These are phyloP conservation scores for Trichomalopsis sarcophagae DNA, from an alignment of 1,140 invertebrate genomes.

Conservation along the genomic window DNA sequence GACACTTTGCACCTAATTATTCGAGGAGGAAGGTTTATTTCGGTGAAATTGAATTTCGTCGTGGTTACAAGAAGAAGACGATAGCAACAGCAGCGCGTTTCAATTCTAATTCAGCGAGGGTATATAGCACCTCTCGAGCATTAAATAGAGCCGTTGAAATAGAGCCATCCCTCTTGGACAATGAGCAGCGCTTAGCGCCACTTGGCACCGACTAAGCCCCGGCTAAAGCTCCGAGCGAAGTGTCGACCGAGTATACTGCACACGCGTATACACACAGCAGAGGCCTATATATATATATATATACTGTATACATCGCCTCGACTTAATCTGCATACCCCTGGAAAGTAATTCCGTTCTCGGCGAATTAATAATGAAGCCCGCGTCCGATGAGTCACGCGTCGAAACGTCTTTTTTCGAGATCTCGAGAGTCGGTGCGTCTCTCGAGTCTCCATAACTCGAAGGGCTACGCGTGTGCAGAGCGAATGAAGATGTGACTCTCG, in stretches of 20 bases:
- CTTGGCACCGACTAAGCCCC: constrained; percentile 53
- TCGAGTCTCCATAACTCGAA: not conserved
- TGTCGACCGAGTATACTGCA: constrained; percentile 43
- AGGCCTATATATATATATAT: too few species aligned
- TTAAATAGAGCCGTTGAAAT: constrained; percentile 52
- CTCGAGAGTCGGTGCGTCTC: not conserved
- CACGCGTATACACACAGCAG: not conserved
- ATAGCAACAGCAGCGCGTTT: not conserved
- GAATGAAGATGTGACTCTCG: constrained; percentile 33
- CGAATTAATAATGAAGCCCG: constrained; percentile 60
- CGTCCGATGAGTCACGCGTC: constrained; percentile 41
- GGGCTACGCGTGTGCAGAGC: not conserved
- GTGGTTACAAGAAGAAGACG: not conserved
- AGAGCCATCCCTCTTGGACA: constrained; percentile 59
- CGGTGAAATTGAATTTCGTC: too few species aligned
- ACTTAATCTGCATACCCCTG: constrained; percentile 49
- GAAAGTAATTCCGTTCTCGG: constrained; percentile 58
- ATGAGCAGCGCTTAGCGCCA: constrained; percentile 55
- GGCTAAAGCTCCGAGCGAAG: constrained; percentile 51
- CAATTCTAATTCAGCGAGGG: constrained; percentile 32
- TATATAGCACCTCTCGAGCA: not conserved
- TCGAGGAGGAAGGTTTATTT: not conserved
- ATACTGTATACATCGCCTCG: not conserved
- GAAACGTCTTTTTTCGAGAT: not conserved
- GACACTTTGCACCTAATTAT: not conserved